Conservation (phyloP, 2,113 vertebrate species). For the Solea solea region DNA sequence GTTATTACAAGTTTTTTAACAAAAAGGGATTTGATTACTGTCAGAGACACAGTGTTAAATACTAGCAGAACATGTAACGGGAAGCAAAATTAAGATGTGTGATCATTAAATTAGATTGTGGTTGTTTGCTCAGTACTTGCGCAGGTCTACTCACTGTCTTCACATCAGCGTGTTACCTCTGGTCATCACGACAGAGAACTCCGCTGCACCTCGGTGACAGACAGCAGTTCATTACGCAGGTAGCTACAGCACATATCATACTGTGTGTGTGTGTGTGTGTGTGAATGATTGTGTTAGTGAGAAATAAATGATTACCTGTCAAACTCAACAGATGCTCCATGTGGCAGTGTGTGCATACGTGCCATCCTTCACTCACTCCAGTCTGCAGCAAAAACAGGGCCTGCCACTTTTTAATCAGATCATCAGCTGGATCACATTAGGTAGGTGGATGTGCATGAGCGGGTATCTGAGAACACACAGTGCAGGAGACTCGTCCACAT, state of each 20-base stretch:
- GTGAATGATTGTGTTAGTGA: not conserved
- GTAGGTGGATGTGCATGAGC: constrained; percentile 70
- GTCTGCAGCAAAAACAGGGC: constrained; percentile 88
- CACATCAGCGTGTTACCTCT: constrained; percentile 80
- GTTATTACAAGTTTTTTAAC: too few relatives aligned
- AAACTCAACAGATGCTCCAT: constrained; percentile 84
- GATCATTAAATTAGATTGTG: not conserved
- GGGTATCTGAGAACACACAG: not conserved
- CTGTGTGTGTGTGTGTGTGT: not conserved
- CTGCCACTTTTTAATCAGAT: constrained; percentile 89
- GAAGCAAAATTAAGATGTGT: not conserved
- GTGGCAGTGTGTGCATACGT: constrained; percentile 82
- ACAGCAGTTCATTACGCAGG: constrained; percentile 84
- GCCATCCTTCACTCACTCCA: constrained; percentile 87
- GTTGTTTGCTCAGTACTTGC: constrained; percentile 76
- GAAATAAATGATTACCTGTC: constrained; percentile 6
- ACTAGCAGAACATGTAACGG: not conserved
- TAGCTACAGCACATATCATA: constrained; percentile 54
- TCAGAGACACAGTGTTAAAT: not conserved
- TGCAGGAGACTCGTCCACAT: not conserved
- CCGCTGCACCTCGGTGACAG: constrained; percentile 66
- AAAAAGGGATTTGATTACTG: too few relatives aligned
- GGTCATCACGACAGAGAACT: constrained; percentile 73
- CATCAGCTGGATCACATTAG: constrained; percentile 90
- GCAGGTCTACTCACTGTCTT: constrained; percentile 85